phyloP scores from a whole-genome alignment of 2,113 vertebrate genomes.

The Himantopus leucocephalus region DNA sequence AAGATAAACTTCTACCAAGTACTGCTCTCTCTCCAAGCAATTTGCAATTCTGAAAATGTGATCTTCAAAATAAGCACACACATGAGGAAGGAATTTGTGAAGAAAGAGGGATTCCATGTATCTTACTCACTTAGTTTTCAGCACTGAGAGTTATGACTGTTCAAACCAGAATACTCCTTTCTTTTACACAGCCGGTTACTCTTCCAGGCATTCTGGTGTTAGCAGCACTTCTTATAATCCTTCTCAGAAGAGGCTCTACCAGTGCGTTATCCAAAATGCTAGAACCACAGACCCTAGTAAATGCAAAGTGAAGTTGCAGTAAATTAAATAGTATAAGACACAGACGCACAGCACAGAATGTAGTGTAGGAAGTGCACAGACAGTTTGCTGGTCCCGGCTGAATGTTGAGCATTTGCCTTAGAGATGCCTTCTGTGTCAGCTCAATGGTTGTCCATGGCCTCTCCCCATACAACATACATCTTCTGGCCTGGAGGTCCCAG shows the following conservation, averaged over 20 bases:
- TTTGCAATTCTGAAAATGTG: not conserved
- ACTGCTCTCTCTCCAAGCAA: not conserved
- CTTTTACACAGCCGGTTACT: not conserved
- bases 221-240: not conserved
- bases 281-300: not conserved
- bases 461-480: not conserved
- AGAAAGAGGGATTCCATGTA: not conserved
- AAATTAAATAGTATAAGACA: not conserved
- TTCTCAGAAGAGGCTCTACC: not conserved
- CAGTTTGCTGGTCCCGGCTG: not conserved
- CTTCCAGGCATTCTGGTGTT: not conserved
- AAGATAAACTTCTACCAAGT: not conserved
- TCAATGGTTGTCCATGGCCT: not conserved
- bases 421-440: not conserved
- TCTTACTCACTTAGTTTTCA: not conserved
- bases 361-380: not conserved
- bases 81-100: not conserved
- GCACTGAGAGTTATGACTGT: not conserved
- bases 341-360: not conserved
- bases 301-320: not conserved
- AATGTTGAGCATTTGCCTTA: not conserved
- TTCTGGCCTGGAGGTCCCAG: not conserved
- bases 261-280: not conserved
- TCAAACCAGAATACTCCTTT: not conserved
- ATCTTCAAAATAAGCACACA: not conserved